Conservation (phyloP, 2,113 vertebrate species). For the Eudyptes chrysolophus region DNA sequence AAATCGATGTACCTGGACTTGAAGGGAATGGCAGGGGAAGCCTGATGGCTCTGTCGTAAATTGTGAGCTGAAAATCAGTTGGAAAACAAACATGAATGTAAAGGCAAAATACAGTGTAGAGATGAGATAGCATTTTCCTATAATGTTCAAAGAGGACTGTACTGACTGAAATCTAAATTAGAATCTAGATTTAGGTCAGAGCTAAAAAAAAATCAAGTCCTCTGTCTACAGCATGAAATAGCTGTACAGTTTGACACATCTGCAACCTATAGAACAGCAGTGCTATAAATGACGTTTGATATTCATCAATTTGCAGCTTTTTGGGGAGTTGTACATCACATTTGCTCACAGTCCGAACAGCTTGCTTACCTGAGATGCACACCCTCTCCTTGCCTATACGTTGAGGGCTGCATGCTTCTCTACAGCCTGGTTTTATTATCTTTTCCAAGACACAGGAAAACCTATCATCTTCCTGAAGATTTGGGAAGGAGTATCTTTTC, state of each 20-base stretch:
- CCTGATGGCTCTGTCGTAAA: conserved; percentile 61
- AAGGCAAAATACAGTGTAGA: not conserved
- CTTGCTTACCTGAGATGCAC: not conserved
- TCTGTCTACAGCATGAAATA: not conserved
- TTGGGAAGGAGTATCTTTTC: not conserved
- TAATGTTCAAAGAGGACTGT: not conserved
- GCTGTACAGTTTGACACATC: not conserved
- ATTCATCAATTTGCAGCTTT: not conserved
- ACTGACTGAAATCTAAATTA: not conserved
- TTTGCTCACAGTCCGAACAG: not conserved
- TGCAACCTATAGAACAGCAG: not conserved
- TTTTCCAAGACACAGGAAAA: not conserved
- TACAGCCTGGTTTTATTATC: not conserved
- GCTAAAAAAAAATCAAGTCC: not conserved
- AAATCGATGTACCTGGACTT: not conserved
- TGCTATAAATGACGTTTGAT: not conserved
- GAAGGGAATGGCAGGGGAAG: conserved; percentile 77
- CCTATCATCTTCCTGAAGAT: not conserved
- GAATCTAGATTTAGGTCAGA: not conserved
- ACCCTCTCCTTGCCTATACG: not conserved
- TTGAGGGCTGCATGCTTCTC: not conserved
- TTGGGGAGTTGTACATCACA: not conserved
- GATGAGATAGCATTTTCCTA: not conserved
- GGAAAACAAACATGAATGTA: not conserved
- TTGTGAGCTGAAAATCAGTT: conserved; percentile 69